Base-by-base conservation (phyloP, 2,113 vertebrate species). In the Podarcis cretensis region DNA sequence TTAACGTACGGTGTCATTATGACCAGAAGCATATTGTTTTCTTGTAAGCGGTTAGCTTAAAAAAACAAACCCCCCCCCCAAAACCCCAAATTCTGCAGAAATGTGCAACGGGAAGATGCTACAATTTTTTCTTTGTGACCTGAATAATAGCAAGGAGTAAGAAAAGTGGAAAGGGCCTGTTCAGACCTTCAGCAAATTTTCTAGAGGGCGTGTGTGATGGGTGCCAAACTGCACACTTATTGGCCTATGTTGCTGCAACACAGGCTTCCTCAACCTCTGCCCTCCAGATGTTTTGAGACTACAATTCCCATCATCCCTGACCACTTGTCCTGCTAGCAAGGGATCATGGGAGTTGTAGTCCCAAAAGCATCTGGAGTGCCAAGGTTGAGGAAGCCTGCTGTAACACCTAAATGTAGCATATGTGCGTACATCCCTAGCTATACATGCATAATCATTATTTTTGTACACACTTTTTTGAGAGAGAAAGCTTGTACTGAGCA, bases 1-100 rank as follows among this genome's bases (percentile, higher is more conserved):
- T 92, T 90, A 74, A 90, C 83, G 25, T 86, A 71, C 66, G 35
- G 74, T 89, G 65, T 0, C 0, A 37, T 93, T 7, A 83, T 48
- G 37, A 54, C n/a, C n/a, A 54, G 69, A 88, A 32, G 14, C 63
- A 20, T 78, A 74, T 65, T n/a, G 48, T 54, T 89, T 40, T 77
- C 27, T 43, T 54, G 16, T 27, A 78, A 77, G 13, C 18, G 40
- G 37, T 43, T 37, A 13, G n/a, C 80, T 66, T 40, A 54, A 76
- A 43, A 35, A 12, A 30, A 43, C 5, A 6, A 43, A 43, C 37
- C 37, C 40, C 40, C 40, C 40, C 40, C 40, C 40, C 40, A 40
- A 40, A 40, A 40, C 40, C 40, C 40, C 43, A 43, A 5, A 68
- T 20, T 73, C 43, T 4, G 25, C 32, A 37, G 48, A 73, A 83